phyloP scores from a whole-genome alignment of 2,888 invertebrate species.

The Agapostemon virescens region DNA sequence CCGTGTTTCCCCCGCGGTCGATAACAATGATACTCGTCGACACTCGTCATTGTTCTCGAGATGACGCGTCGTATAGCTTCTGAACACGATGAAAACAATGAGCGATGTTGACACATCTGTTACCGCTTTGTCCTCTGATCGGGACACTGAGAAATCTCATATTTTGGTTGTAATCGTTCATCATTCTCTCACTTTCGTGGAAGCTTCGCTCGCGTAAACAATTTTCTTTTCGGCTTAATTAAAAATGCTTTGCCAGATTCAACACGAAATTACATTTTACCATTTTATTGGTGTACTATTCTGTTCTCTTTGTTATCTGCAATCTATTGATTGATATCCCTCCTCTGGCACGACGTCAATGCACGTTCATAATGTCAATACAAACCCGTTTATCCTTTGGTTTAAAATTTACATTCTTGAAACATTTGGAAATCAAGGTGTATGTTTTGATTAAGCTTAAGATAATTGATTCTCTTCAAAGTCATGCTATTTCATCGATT shows the following conservation, averaged over 20 bases:
- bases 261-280: too few species aligned
- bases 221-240: neutral
- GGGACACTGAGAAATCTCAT: neutral
- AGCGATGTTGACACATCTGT: neutral
- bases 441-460: too few species aligned
- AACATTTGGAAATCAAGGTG: neutral
- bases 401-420: neutral
- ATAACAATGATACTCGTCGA: neutral
- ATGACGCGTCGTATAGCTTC: neutral
- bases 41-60: constrained; percentile 2
- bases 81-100: neutral
- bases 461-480: too few species aligned
- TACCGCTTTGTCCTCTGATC: neutral
- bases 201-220: neutral
- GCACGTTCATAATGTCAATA: neutral
- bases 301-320: neutral
- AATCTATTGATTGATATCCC: neutral
- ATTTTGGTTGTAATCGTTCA: neutral
- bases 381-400: neutral
- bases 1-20: neutral
- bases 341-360: neutral
- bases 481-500: too few species aligned
- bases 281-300: neutral
- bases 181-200: neutral
- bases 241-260: neutral